Evolutionary conservation across 2,797 vertebrate species (phyloP).

Genomic region (Hemibagrus guttatus): DNA sequence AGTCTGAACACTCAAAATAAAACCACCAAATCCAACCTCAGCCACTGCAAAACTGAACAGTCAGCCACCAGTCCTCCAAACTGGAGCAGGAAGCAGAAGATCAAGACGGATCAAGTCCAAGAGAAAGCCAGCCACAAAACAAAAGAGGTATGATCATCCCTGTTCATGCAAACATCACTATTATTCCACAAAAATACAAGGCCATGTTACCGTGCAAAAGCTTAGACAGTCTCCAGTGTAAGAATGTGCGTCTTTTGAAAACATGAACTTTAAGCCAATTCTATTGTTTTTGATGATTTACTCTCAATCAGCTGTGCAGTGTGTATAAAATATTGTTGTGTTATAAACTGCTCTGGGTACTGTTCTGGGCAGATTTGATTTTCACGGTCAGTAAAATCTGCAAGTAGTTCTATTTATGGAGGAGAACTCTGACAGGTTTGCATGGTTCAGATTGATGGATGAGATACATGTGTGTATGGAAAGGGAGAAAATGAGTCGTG

Average conservation of each 20-base stretch:
- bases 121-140: constrained; percentile 77
- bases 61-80: constrained; percentile 8
- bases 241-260: neutral
- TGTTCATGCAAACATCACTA: no score
- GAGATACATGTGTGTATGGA: constrained; percentile 12
- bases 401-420: constrained; percentile 24
- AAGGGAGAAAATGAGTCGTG: neutral
- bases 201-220: neutral
- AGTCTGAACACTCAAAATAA: constrained; percentile 62
- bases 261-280: neutral
- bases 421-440: constrained; percentile 29
- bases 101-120: constrained; percentile 53
- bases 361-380: constrained; percentile 11
- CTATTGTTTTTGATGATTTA: neutral
- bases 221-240: neutral
- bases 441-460: constrained; percentile 29
- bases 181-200: neutral
- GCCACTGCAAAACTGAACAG: constrained; percentile 11
- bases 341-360: neutral
- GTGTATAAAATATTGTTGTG: neutral
- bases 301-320: neutral
- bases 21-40: neutral
- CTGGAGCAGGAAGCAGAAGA: constrained; percentile 29
- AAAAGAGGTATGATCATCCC: constrained; percentile 78
- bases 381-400: constrained; percentile 13